phyloP scores from a whole-genome alignment of 64 coral and sea anemone genomes.

The Pocillopora damicornis region DNA sequence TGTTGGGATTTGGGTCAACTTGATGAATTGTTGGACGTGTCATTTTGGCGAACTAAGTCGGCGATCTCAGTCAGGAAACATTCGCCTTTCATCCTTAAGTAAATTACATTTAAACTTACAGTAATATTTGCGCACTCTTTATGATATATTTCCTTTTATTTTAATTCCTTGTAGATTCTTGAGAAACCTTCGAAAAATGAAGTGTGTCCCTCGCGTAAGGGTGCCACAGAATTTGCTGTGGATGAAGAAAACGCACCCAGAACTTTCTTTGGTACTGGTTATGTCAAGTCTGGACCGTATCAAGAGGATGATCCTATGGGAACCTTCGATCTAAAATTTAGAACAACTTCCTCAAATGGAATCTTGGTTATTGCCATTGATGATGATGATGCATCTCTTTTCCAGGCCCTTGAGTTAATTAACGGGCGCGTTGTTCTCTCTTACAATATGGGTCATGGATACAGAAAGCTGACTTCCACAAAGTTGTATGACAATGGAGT shows the following conservation, averaged over 20 bases:
- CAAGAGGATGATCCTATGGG: neutral
- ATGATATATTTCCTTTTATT: neutral
- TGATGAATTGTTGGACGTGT: too few relatives aligned
- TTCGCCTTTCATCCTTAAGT: too few relatives aligned
- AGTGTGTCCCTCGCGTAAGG: neutral
- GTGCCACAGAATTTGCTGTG: neutral
- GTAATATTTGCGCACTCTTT: neutral
- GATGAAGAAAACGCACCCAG: neutral
- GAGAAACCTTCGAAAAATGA: neutral
- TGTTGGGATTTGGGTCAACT: too few relatives aligned
- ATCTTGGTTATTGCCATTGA: constrained; percentile 32
- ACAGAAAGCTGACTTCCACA: neutral
- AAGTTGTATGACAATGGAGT: neutral
- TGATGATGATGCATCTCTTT: neutral
- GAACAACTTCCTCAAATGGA: constrained; percentile 33
- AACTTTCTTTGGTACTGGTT: constrained; percentile 28
- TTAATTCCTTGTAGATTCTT: neutral
- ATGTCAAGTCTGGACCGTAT: neutral
- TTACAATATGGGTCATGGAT: constrained; percentile 41
- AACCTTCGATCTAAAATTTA: constrained; percentile 13
- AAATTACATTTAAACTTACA: neutral
- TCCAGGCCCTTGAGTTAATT: constrained; percentile 40
- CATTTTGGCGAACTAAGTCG: too few relatives aligned
- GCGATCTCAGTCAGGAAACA: too few relatives aligned
- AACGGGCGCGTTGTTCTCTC: constrained; percentile 6